Conservation (phyloP, 2,888 invertebrate species). For the Habrosyne pyritoides region DNA sequence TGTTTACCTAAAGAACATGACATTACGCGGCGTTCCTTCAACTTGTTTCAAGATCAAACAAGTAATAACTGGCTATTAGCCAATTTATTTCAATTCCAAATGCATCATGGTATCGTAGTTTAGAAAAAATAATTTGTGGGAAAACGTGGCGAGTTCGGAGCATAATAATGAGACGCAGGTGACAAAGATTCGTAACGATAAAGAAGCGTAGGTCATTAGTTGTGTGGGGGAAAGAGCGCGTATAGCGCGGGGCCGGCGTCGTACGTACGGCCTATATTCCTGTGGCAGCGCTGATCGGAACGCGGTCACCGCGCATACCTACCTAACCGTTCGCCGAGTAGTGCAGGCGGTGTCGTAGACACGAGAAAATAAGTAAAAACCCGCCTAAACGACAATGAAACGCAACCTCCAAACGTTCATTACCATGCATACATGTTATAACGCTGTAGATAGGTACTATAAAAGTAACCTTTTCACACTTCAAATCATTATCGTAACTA, state of each 20-base stretch:
- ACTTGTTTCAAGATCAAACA: constrained; percentile 50
- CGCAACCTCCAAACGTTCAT: constrained; percentile 24
- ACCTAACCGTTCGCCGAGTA: constrained; percentile 53
- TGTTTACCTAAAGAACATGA: constrained; percentile 42
- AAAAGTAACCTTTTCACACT: constrained; percentile 19
- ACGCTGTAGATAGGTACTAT: constrained; percentile 13
- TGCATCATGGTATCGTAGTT: constrained; percentile 35
- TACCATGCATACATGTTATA: constrained; percentile 17
- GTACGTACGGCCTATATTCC: constrained; percentile 69
- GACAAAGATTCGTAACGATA: constrained; percentile 75
- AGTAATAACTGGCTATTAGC: constrained; percentile 61
- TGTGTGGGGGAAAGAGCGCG: constrained; percentile 64
- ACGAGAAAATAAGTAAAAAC: constrained; percentile 44
- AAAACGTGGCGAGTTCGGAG: constrained; percentile 50
- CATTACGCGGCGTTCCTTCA: constrained; percentile 33
- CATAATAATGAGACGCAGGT: constrained; percentile 71
- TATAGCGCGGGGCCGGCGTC: constrained; percentile 59
- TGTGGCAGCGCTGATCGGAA: constrained; percentile 67
- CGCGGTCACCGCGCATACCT: constrained; percentile 72
- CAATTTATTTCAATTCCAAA: constrained; percentile 54
- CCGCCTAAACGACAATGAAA: constrained; percentile 42
- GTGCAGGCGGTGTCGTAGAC: constrained; percentile 46
- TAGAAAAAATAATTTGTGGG: constrained; percentile 42
- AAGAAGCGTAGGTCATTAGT: constrained; percentile 78
- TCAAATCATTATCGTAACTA: constrained; percentile 9